Percentiles rank a stretch among this genome's conserved stretches.
These are phyloP conservation scores for Tinea trinotella DNA, from an alignment of 2,888 invertebrate genomes.

Conservation along the genomic window DNA sequence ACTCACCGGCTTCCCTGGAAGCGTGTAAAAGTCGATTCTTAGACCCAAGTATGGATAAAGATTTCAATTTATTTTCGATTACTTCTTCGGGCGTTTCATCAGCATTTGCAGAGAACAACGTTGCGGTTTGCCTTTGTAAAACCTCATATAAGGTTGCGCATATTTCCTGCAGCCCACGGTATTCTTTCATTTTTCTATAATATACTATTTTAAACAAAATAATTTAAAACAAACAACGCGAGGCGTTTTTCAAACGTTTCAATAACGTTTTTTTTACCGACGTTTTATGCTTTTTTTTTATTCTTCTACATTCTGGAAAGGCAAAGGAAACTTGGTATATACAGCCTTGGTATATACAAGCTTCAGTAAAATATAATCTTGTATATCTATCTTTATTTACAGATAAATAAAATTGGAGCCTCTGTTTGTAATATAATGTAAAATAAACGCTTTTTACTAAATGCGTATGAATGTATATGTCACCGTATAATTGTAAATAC, in stretches of 20 bases:
- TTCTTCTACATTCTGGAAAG: background rate
- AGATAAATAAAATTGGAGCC: no score
- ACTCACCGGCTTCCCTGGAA: slow-evolving; percentile 42
- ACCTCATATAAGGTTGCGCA: slow-evolving; percentile 42
- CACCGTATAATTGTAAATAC: no score
- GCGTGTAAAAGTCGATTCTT: slow-evolving; percentile 49
- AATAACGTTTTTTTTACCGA: background rate
- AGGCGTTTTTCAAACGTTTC: background rate
- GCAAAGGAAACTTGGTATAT: no score
- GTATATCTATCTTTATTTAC: no score
- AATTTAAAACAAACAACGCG: background rate
- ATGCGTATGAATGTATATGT: no score
- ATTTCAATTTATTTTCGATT: slow-evolving; percentile 38
- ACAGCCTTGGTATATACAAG: no score
- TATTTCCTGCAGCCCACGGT: slow-evolving; percentile 40
- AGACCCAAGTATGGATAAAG: slow-evolving; percentile 39
- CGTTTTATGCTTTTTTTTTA: background rate
- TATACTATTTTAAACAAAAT: background rate
- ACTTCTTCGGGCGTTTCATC: slow-evolving; percentile 40
- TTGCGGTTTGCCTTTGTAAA: slow-evolving; percentile 30
- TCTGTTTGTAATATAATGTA: no score
- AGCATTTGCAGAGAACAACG: slow-evolving; percentile 37
- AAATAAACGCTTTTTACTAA: no score
- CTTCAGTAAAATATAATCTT: no score
- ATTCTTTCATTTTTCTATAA: slow-evolving; percentile 38